phyloP scores from a whole-genome alignment of 2,113 vertebrate genomes.

The Alosa alosa region DNA sequence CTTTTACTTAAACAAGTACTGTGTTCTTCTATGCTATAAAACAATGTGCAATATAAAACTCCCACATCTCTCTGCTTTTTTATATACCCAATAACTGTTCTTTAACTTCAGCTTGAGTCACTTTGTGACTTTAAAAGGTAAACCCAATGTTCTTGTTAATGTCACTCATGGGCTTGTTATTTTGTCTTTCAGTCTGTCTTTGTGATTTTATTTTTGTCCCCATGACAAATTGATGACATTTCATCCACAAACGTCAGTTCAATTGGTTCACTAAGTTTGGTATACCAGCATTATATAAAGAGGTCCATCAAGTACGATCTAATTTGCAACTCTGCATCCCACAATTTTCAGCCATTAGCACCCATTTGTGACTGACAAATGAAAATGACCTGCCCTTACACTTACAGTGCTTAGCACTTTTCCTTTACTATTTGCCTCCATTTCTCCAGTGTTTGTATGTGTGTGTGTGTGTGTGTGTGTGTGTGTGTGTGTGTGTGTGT shows the following conservation, averaged over 20 bases:
- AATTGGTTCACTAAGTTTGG: neutral
- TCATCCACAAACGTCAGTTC: neutral
- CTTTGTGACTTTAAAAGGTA: neutral
- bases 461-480: neutral
- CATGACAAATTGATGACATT: neutral
- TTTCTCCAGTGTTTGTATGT: neutral
- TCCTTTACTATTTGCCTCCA: neutral
- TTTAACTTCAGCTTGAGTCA: neutral
- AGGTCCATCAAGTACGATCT: neutral
- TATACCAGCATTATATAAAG: neutral
- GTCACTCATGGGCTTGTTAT: neutral
- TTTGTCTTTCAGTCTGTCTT: too few species aligned
- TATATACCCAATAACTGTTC: too few species aligned
- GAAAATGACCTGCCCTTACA: neutral
- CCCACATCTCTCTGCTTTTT: neutral
- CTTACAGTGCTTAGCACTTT: neutral
- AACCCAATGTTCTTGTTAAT: neutral
- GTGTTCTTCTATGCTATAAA: neutral
- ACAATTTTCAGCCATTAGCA: constrained; percentile 4
- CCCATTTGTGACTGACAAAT: neutral
- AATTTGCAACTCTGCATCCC: constrained; percentile 6
- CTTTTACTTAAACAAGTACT: neutral
- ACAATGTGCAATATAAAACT: neutral
- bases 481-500: neutral
- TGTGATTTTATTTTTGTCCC: neutral